Evolutionary conservation across 2,888 invertebrate genomes (phyloP), one percentile per base, ranked within the genome.

Genomic region (Agapostemon virescens): DNA sequence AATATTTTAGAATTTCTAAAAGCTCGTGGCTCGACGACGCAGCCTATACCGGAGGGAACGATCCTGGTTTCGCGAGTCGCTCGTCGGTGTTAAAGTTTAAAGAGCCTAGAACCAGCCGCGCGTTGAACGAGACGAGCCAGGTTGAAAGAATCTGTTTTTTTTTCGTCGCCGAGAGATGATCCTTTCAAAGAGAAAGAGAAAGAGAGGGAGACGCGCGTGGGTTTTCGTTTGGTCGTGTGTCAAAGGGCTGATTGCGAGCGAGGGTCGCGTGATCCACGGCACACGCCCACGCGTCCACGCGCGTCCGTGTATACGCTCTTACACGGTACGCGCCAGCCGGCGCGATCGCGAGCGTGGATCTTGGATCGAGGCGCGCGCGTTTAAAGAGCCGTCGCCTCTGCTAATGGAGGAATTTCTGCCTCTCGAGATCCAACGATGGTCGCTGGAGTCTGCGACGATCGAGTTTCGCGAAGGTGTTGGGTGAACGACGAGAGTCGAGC

Each of bases 211-310:
- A 49, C 49, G 11, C 71, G 86, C 85, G 86, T 86, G 83, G 83
- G 86, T 79, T 79, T 61, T 84, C 88, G 79, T 83, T 86, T 83
- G 81, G 84, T 79, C 88, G 86, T 88, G 82, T 85, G 87, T 89
- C 89, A 89, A 89, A 89, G 89, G 83, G 88, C 84, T 85, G 85
- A 89, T 85, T 84, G 84, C 84, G 78, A 86, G 87, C 85, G 85
- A 87, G 87, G 86, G 81, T 87, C 86, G 87, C 86, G 82, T 86
- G 86, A 87, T 87, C 89, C 84, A 72, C 58, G 84, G 81, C 86
- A 81, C 85, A 83, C 87, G 87, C 89, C 89, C 81, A 88, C 89
- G 75, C 87, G 87, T 88, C 89, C 81, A 88, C 89, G 75, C 84
- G 49, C 84, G 76, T 74, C 66, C 77, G 76, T n/a, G n/a, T 77